Base-by-base conservation (phyloP, 2,113 vertebrate genomes). In the Mesembrinibis cayennensis region DNA sequence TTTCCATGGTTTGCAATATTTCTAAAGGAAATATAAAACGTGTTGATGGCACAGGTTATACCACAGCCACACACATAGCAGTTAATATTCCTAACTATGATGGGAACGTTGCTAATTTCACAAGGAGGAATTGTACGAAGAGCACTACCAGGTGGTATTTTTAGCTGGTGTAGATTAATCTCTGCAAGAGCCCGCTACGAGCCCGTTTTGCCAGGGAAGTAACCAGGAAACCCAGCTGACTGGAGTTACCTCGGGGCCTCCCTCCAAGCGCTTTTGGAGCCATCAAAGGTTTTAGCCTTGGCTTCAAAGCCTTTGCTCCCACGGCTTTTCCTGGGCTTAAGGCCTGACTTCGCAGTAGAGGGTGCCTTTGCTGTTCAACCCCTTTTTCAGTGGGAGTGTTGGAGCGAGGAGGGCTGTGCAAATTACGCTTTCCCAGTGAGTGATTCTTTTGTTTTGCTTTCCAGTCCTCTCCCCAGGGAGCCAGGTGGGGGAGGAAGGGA, bases 401-500 rank as follows among this genome's bases (percentile, higher is more conserved):
- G 36, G 91, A 86, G 93, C 3, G 4, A 45, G 70, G n/a, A 91
- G 66, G 40, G 56, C 38, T 86, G 71, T 32, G 85, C 61, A 74
- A 87, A 91, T 91, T 38, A 36, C 0, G 4, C 44, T 50, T 95
- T 97, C 93, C 62, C 71, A 50, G 59, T 32, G 82, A 95, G 85
- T 3, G 72, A 92, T 17, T 87, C 96, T 59, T 96, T 96, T 97
- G 96, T 96, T 97, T 92, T 81, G 42, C 82, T 84, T 93, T 49
- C 83, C 88, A 94, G 69, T 19, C 69, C 82, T 62, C 30, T 65
- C 90, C 93, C 82, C 76, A 6, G 85, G 92, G 96, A 96, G 87
- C 47, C 95, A 97, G 95, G 94, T 97, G 93, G 82, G 80, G 94
- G 94, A 95, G 94, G 94, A 89, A 94, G 59, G 89, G 93, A 92